Conservation (phyloP, 1,140 invertebrate genomes). For the Protaetia brevitarsis region DNA sequence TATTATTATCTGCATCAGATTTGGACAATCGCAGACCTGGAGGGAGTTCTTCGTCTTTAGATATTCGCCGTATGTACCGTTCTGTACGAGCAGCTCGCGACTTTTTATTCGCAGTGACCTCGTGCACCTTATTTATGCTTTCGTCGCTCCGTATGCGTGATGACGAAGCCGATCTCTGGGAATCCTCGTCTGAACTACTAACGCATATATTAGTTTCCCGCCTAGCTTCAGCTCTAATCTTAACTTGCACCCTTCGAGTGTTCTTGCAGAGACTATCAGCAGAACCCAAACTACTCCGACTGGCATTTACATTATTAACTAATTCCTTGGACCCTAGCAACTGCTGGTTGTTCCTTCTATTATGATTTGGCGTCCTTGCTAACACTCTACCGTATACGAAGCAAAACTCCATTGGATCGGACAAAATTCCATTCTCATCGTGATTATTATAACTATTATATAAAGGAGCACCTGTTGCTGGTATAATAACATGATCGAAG, state of each 20-base stretch:
- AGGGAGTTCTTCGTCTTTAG: slow-evolving; percentile 60
- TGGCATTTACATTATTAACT: slow-evolving; percentile 7
- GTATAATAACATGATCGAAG: slow-evolving; percentile 43
- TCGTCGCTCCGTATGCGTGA: slow-evolving; percentile 66
- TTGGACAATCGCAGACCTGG: slow-evolving; percentile 37
- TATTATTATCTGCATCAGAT: slow-evolving; percentile 41
- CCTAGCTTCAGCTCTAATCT: slow-evolving; percentile 53
- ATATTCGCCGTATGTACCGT: slow-evolving; percentile 71
- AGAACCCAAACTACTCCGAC: slow-evolving; percentile 46
- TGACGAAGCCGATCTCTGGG: slow-evolving; percentile 61
- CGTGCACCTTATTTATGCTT: slow-evolving; percentile 57
- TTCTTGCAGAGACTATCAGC: slow-evolving; percentile 55
- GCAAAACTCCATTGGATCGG: slow-evolving; percentile 48
- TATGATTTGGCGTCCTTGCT: slow-evolving; percentile 39
- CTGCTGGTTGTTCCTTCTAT: slow-evolving; percentile 30
- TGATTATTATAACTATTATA: slow-evolving; percentile 44
- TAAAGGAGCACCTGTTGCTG: slow-evolving; percentile 26
- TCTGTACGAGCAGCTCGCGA: slow-evolving; percentile 71
- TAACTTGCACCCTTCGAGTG: slow-evolving; percentile 57
- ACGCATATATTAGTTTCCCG: slow-evolving; percentile 59
- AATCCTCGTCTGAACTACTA: slow-evolving; percentile 73
- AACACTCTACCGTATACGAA: slow-evolving; percentile 49
- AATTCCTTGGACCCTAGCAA: slow-evolving; percentile 12
- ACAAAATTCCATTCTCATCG: slow-evolving; percentile 48
- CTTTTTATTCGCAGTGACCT: slow-evolving; percentile 53